phyloP scores from a whole-genome alignment of 2,797 vertebrate species.

The Tarsius wallacei region DNA sequence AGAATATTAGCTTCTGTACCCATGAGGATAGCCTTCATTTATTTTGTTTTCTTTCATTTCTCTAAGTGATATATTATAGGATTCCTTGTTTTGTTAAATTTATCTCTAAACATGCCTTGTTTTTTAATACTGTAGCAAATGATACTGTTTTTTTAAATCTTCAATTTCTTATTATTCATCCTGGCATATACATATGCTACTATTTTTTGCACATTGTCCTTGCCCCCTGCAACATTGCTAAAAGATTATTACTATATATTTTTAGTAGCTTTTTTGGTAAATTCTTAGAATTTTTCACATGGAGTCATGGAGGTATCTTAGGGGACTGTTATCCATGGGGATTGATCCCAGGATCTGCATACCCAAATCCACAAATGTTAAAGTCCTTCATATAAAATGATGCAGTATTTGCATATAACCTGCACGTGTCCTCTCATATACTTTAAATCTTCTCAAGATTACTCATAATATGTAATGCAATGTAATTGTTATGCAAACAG shows the following conservation, averaged over 20 bases:
- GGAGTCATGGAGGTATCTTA: background rate
- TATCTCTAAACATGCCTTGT: background rate
- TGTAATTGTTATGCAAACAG: background rate
- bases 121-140: background rate
- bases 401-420: background rate
- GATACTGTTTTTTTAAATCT: background rate
- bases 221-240: background rate
- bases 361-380: background rate
- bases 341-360: background rate
- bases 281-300: background rate
- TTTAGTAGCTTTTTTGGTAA: background rate
- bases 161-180: background rate
- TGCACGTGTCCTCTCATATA: background rate
- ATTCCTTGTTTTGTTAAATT: background rate
- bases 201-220: background rate
- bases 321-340: background rate
- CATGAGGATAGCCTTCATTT: background rate
- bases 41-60: background rate
- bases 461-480: background rate
- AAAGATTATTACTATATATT: background rate
- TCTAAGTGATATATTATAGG: background rate
- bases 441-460: background rate
- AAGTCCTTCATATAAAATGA: background rate
- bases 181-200: background rate
- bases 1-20: background rate